Evolutionary conservation across 2,113 vertebrate species (phyloP).

Genomic region (Dicrurus megarhynchus): DNA sequence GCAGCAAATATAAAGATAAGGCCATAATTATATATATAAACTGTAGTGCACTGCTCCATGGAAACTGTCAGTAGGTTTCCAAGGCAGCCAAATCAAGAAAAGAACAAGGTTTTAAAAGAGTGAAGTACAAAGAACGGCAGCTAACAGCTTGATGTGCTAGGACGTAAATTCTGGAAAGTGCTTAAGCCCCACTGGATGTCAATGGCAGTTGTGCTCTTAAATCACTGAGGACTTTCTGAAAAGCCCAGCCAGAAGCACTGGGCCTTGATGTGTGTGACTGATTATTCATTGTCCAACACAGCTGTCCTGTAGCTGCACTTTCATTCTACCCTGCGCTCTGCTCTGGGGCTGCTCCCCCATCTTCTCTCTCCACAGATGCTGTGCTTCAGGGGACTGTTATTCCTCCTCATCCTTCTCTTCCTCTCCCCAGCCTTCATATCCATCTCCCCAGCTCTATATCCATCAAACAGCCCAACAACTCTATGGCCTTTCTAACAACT

Average conservation of each 20-base stretch:
- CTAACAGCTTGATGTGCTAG: not conserved
- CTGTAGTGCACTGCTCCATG: not conserved
- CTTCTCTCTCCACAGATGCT: not conserved
- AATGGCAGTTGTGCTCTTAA: not conserved
- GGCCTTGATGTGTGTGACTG: not conserved
- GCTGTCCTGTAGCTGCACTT: not conserved
- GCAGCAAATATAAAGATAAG: not conserved
- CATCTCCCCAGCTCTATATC: not conserved
- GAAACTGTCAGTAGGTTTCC: slow-evolving; percentile 54
- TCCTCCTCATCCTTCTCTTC: not conserved
- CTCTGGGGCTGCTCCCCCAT: not conserved
- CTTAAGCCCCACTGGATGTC: not conserved
- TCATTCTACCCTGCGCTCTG: fast-evolving
- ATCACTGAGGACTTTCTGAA: not conserved
- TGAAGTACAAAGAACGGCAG: not conserved
- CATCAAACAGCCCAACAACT: not conserved
- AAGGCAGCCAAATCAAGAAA: slow-evolving; percentile 44
- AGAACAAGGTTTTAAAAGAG: not conserved
- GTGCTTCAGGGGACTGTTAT: not conserved
- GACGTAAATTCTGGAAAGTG: not conserved
- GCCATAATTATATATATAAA: not conserved
- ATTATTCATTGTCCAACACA: not conserved
- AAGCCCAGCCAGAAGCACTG: not conserved
- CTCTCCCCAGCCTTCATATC: not conserved
- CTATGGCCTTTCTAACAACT: not conserved